Evolutionary conservation across 2,797 vertebrate species (phyloP).

Genomic region (Notamacropus eugenii): DNA sequence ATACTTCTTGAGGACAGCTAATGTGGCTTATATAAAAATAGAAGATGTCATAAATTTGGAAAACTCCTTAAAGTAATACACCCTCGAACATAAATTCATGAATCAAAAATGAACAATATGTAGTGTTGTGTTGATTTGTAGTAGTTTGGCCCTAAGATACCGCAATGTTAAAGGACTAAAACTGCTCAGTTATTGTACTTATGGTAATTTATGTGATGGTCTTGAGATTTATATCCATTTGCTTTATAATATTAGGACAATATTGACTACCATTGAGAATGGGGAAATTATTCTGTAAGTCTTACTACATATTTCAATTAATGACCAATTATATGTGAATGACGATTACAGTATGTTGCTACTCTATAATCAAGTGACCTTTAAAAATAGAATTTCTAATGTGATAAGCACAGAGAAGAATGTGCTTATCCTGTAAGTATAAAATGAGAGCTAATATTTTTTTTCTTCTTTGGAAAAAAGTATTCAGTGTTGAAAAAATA

Average conservation of each 20-base stretch:
- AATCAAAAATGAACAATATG: background rate
- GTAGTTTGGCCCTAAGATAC: background rate
- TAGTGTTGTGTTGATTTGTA: background rate
- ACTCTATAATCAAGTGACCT: slow-evolving; percentile 47
- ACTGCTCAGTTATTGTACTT: slow-evolving; percentile 11
- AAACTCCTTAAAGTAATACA: background rate
- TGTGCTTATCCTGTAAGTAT: slow-evolving; percentile 16
- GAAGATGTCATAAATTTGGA: too few relatives aligned
- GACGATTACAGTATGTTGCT: slow-evolving; percentile 14
- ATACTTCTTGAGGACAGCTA: background rate
- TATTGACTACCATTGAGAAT: background rate
- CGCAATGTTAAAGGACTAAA: slow-evolving; percentile 13
- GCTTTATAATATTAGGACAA: background rate
- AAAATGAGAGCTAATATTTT: slow-evolving; percentile 33
- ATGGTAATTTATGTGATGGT: background rate
- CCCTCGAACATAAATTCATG: background rate
- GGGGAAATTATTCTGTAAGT: slow-evolving; percentile 5
- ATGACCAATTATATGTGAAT: background rate
- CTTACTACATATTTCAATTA: slow-evolving; percentile 32
- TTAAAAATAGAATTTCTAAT: slow-evolving; percentile 44
- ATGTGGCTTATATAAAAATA: background rate
- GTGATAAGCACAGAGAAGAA: slow-evolving; percentile 25
- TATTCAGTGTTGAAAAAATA: slow-evolving; percentile 52
- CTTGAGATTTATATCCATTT: slow-evolving; percentile 22
- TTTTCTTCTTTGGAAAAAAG: slow-evolving; percentile 23